A percentile compares a stretch with the other conserved stretches of the same genome.
These are phyloP conservation scores for Channa argus DNA, from an alignment of 2,113 vertebrate species.

Conservation along the genomic window DNA sequence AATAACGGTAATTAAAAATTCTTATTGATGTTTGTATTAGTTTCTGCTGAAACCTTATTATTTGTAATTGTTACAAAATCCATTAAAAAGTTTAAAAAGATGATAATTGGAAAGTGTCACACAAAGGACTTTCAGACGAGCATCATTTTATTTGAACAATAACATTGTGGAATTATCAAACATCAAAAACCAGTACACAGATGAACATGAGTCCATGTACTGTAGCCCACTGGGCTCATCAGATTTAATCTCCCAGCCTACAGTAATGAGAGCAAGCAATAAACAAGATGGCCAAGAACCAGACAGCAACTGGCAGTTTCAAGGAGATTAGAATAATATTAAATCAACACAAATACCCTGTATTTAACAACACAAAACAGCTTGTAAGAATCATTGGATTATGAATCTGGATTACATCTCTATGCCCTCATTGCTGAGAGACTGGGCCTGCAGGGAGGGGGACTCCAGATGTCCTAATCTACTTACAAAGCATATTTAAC, in stretches of 20 bases:
- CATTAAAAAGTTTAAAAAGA: conserved; percentile 1
- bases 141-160: not conserved
- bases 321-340: conserved; percentile 80
- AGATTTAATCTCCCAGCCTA: conserved; percentile 14
- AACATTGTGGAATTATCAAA: not conserved
- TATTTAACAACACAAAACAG: conserved; percentile 83
- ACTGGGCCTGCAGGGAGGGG: conserved; percentile 23
- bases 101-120: not conserved
- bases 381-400: conserved; percentile 84
- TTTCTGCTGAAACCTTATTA: conserved; percentile 6
- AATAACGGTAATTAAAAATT: not conserved
- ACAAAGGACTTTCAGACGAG: not conserved
- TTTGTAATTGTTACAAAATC: conserved; percentile 28
- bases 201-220: not conserved
- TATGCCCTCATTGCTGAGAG: conserved; percentile 37
- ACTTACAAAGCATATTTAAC: conserved; percentile 82
- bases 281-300: conserved; percentile 57
- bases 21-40: not conserved
- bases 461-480: conserved; percentile 79
- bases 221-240: conserved; percentile 20
- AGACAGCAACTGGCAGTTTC: conserved; percentile 78
- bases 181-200: not conserved
- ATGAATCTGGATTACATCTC: conserved; percentile 83
- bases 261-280: conserved; percentile 54
- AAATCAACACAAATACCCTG: conserved; percentile 82